These are phyloP conservation scores for Margaritifera margaritifera DNA, from an alignment of 2,888 invertebrate genomes.

Conservation along the genomic window DNA sequence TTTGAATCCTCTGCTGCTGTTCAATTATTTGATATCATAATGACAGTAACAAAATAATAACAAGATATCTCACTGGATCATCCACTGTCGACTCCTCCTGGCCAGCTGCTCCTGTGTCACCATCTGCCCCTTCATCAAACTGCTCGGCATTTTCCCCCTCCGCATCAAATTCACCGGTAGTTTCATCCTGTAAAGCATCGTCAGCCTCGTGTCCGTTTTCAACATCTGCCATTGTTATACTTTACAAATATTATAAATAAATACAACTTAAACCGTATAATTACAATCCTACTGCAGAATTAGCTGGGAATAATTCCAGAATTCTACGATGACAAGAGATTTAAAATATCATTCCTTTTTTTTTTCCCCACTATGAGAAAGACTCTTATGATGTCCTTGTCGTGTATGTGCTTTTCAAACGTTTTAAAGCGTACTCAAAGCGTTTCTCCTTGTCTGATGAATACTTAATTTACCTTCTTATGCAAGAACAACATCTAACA, in stretches of 20 bases:
- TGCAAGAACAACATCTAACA: too few relatives aligned
- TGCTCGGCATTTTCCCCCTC: slow-evolving; percentile 32
- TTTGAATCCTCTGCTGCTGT: too few relatives aligned
- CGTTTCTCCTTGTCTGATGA: too few relatives aligned
- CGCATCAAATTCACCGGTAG: slow-evolving; percentile 41
- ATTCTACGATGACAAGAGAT: too few relatives aligned
- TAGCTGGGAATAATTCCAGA: too few relatives aligned
- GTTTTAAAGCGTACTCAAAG: too few relatives aligned
- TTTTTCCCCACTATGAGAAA: too few relatives aligned
- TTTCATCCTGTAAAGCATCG: slow-evolving; percentile 27
- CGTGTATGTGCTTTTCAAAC: too few relatives aligned
- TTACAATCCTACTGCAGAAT: not conserved
- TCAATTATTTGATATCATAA: not conserved
- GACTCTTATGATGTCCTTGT: too few relatives aligned
- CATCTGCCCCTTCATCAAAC: slow-evolving; percentile 37
- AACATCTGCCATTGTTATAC: slow-evolving; percentile 27
- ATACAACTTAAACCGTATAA: not conserved
- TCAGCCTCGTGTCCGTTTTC: slow-evolving; percentile 41
- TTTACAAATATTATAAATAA: not conserved
- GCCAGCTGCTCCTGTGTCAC: slow-evolving; percentile 35
- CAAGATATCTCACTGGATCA: slow-evolving; percentile 50
- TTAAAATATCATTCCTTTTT: too few relatives aligned
- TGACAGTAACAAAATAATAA: not conserved
- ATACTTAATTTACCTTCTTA: too few relatives aligned
- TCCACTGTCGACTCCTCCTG: slow-evolving; percentile 48